These are phyloP conservation scores for Hypocryptadius cinnamomeus DNA, from an alignment of 2,113 vertebrate species.

Conservation along the genomic window DNA sequence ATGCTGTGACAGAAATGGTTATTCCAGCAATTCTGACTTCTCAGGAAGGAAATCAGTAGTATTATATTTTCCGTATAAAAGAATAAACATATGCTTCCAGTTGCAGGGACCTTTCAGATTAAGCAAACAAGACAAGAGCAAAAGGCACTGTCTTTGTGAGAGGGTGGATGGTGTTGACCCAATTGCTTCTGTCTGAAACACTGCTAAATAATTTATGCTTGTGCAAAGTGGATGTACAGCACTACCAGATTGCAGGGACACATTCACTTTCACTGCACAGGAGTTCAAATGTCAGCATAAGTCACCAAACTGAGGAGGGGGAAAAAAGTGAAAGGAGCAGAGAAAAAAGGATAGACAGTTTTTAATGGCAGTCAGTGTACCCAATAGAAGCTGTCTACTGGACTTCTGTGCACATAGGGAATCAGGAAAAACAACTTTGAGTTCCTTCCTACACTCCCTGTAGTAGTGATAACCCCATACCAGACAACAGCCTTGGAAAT, in stretches of 20 bases:
- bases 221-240: neutral
- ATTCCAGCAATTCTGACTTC: neutral
- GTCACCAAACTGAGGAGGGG: neutral
- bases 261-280: neutral
- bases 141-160: neutral
- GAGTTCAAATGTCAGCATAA: neutral
- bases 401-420: neutral
- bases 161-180: neutral
- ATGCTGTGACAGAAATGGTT: neutral
- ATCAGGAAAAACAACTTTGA: neutral
- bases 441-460: neutral
- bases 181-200: neutral
- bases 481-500: neutral
- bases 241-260: neutral
- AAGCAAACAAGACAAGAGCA: neutral
- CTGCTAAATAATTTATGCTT: neutral
- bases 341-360: neutral
- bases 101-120: neutral
- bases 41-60: neutral
- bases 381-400: neutral
- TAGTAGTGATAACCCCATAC: neutral
- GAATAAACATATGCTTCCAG: neutral
- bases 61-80: slow-evolving; percentile 4
- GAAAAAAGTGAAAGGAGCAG: neutral
- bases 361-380: neutral